These are phyloP conservation scores for Phymorhynchus buccinoides DNA, from an alignment of 1,140 invertebrate genomes.

Conservation along the genomic window DNA sequence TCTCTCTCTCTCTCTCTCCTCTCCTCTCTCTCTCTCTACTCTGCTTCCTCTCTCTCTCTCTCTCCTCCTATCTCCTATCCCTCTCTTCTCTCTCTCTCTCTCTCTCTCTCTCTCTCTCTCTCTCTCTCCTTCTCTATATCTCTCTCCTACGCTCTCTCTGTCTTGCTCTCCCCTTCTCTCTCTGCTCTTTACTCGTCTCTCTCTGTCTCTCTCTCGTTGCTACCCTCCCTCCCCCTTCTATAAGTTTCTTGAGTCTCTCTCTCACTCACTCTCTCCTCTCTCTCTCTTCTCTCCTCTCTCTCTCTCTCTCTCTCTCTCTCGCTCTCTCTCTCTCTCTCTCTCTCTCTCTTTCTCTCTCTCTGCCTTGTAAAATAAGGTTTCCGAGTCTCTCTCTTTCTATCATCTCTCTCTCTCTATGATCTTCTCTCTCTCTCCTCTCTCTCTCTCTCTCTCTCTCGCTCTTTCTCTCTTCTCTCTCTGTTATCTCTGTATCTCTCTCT, in stretches of 20 bases:
- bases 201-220: constrained; percentile 86
- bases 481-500: too few species aligned
- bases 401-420: not conserved
- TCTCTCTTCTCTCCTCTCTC: constrained; percentile 69
- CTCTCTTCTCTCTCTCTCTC: not conserved
- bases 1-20: not conserved
- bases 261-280: too few species aligned
- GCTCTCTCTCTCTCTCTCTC: constrained; percentile 78
- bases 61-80: not conserved
- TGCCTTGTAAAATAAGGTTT: not conserved
- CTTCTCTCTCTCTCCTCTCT: too few species aligned
- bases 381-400: not conserved
- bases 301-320: constrained; percentile 60
- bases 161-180: constrained; percentile 70
- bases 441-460: too few species aligned
- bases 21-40: not conserved
- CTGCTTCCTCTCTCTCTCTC: not conserved
- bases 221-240: constrained; percentile 83
- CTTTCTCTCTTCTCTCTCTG: too few species aligned
- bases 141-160: not conserved
- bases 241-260: not conserved
- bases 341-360: constrained; percentile 92
- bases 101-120: not conserved
- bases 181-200: too few species aligned
- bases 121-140: not conserved